Percentiles rank a stretch among this genome's conserved stretches.
Conservation (phyloP, 2,113 vertebrate species). For the Callaeas wilsoni region DNA sequence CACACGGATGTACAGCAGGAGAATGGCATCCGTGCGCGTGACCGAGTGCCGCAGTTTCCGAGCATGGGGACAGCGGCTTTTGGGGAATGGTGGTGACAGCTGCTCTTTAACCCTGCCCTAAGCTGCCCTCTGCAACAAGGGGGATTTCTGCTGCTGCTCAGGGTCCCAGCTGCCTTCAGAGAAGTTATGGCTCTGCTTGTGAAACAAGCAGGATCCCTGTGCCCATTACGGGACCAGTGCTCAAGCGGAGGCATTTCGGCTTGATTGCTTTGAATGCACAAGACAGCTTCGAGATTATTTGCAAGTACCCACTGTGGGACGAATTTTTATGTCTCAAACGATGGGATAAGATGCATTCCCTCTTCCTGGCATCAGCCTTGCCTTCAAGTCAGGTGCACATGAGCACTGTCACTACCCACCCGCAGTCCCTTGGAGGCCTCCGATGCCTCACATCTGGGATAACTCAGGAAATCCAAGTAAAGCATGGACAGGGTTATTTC, state of each 20-base stretch:
- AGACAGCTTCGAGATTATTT: not conserved
- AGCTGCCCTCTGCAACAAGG: not conserved
- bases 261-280: not conserved
- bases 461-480: not conserved
- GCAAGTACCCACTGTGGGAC: not conserved
- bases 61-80: not conserved
- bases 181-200: not conserved
- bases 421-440: not conserved
- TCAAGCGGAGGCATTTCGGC: not conserved
- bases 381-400: fast-evolving
- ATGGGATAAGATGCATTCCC: not conserved
- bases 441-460: fast-evolving
- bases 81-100: not conserved
- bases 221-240: not conserved
- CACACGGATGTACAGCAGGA: not conserved
- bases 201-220: not conserved
- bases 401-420: not conserved
- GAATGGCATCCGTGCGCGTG: not conserved
- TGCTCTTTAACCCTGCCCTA: not conserved
- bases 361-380: not conserved
- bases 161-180: not conserved
- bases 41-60: not conserved
- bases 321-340: not conserved
- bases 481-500: not conserved
- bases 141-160: not conserved